Evolutionary conservation across 1,140 invertebrate genomes (phyloP), one percentile per base, ranked within the genome.

Genomic region (Cydia amplana): DNA sequence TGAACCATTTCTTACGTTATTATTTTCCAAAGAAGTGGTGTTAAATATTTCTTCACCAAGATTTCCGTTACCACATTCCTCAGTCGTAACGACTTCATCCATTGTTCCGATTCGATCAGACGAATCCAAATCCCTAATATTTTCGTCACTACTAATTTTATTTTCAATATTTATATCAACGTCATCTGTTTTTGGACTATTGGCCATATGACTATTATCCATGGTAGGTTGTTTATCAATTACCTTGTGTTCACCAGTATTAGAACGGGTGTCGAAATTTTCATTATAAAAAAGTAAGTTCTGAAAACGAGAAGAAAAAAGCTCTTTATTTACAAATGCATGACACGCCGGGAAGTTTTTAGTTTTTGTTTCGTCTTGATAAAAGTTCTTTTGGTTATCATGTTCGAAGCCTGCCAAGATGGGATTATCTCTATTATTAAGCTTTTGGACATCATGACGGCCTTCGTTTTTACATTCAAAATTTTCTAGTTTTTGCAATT

Each of bases 221-320:
- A 20, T 9, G 5, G 55, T 20, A 20, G 55, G 16, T 20, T 20
- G 18, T 20, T 60, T 10, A 20, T 60, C 2, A n/a, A 6, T 18
- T 60, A 20, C 18, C n/a, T 16, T 60, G 55, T 18, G 1, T 60
- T 60, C 32, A 40, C 7, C 18, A 12, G 5, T 20, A 18, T 18
- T 40, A 70, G 36, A 5, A 20, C 28, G 18, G 32, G 32, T 40
- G 9, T 36, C n/a, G n/a, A 55, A 12, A 43, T 82, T 82, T 79
- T 85, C 84, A 73, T 75, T 79, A 75, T 77, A 82, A 32, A 82
- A 74, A 16, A 87, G 70, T 32, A 91, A 80, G 64, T 90, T 89
- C 83, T 88, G 87, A 63, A 91, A 81, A 77, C 82, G 80, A 12
- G 85, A 81, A 18, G 88, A 91, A 84, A 81, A 88, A 46, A 86